phyloP scores from a whole-genome alignment of 2,797 vertebrate species.

The Melanotaenia trifasciata region DNA sequence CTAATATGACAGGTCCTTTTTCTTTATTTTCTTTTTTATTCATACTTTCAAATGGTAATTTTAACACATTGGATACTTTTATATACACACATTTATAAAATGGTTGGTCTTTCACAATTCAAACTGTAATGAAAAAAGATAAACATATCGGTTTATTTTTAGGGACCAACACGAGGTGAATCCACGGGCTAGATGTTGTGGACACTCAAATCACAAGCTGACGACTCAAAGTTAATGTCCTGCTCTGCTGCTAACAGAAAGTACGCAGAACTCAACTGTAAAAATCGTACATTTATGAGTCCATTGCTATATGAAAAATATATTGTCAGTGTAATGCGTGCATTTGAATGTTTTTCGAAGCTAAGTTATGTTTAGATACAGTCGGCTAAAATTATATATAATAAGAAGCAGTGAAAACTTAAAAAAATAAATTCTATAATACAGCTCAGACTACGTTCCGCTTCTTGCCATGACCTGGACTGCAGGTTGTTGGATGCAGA shows the following conservation, averaged over 20 bases:
- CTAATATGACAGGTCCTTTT: neutral
- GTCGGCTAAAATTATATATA: conserved; percentile 21
- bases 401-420: conserved; percentile 1
- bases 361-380: neutral
- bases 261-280: neutral
- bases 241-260: conserved; percentile 15
- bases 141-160: neutral
- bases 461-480: conserved; percentile 3
- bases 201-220: neutral
- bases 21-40: too few relatives aligned
- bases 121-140: too few relatives aligned
- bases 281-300: conserved; percentile 28
- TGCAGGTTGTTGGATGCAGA: conserved; percentile 7
- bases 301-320: neutral
- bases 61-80: neutral
- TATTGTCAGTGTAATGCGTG: neutral
- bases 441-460: neutral
- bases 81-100: too few relatives aligned
- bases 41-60: too few relatives aligned
- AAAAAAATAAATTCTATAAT: conserved; percentile 16
- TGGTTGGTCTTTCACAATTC: too few relatives aligned
- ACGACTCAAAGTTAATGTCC: conserved; percentile 7
- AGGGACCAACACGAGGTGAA: conserved; percentile 10
- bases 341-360: neutral
- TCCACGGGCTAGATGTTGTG: neutral